Evolutionary conservation across 2,113 vertebrate species (phyloP), one percentile per base, ranked within the genome.

Genomic region (Caranx ignobilis): DNA sequence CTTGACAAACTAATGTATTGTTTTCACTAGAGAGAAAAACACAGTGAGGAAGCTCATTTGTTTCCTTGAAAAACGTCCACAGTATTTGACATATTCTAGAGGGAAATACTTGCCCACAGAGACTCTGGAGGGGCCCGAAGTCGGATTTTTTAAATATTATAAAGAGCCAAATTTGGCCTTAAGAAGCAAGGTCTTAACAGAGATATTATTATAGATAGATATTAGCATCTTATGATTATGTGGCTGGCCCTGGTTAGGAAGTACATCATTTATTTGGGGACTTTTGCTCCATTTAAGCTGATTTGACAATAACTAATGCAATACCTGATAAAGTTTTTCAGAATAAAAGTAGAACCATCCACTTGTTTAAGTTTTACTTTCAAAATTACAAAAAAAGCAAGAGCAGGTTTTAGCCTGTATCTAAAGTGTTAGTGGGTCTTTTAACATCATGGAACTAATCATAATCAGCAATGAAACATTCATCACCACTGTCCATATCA

Each of bases 71-170:
- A 45, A 75, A 5, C 6, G 18, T 59, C 47, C 7, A 16, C 32
- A 39, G 16, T 83, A 75, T 86, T 77, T 82, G 57, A 80, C 78
- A 82, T 50, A 26, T 47, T 62, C 16, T 65, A 64, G 57, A 62
- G 66, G 66, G 82, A 75, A 62, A 68, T 3, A 65, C 72, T 35
- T 50, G 61, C 8, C 57, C 43, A 34, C 54, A 41, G 52, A 62
- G 18, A 16, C 57, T 39, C 45, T 13, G 37, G 13, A 66, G 57
- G 31, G 45, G 34, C 26, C 57, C 1, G 1, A 62, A 7, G 19
- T 54, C 16, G 32, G 19, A 47, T 32, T 56, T 57, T 34, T 71
- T 75, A 75, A 78, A 63, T 55, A 72, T 18, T 52, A 2, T 59
- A 2, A 3, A 66, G 60, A 72, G 55, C 39, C 39, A 78, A 59